phyloP scores from a whole-genome alignment of 2,888 invertebrate genomes.

The Acanthosoma haemorrhoidale region DNA sequence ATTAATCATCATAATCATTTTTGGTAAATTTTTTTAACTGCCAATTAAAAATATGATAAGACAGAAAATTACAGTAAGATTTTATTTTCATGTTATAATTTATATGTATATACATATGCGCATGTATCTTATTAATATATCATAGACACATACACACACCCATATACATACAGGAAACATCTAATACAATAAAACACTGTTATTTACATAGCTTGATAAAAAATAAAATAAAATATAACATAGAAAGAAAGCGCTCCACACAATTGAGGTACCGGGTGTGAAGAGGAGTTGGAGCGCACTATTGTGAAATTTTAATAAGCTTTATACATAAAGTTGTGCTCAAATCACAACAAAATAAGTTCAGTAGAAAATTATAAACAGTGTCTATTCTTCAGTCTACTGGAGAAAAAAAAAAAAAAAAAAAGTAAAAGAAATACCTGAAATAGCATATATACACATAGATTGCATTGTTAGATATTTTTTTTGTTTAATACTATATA shows the following conservation, averaged over 20 bases:
- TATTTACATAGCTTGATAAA: slow-evolving; percentile 25
- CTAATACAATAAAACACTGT: slow-evolving; percentile 27
- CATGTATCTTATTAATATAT: slow-evolving; percentile 1
- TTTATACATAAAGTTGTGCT: slow-evolving; percentile 26
- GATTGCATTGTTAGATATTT: slow-evolving; percentile 20
- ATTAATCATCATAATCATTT: slow-evolving; percentile 34
- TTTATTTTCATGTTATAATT: slow-evolving; percentile 26
- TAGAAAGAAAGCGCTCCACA: slow-evolving; percentile 9
- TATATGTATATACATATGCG: slow-evolving; percentile 14
- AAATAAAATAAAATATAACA: slow-evolving; percentile 16
- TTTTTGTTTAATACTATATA: slow-evolving; percentile 25
- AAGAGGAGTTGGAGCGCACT: slow-evolving; percentile 9
- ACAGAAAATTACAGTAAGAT: slow-evolving; percentile 29
- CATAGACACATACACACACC: neutral
- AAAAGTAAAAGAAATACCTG: slow-evolving; percentile 5
- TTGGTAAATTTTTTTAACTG: slow-evolving; percentile 12
- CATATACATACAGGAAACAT: slow-evolving; percentile 11
- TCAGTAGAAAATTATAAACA: slow-evolving; percentile 25
- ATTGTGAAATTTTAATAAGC: slow-evolving; percentile 27
- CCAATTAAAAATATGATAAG: slow-evolving; percentile 33
- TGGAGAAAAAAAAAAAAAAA: slow-evolving; percentile 3
- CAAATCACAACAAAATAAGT: slow-evolving; percentile 21
- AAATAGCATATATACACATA: slow-evolving; percentile 29
- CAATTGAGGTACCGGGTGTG: slow-evolving; percentile 7
- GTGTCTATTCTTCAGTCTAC: slow-evolving; percentile 17